Base-by-base conservation (phyloP, 2,113 vertebrate species). In the Empidonax alnorum region DNA sequence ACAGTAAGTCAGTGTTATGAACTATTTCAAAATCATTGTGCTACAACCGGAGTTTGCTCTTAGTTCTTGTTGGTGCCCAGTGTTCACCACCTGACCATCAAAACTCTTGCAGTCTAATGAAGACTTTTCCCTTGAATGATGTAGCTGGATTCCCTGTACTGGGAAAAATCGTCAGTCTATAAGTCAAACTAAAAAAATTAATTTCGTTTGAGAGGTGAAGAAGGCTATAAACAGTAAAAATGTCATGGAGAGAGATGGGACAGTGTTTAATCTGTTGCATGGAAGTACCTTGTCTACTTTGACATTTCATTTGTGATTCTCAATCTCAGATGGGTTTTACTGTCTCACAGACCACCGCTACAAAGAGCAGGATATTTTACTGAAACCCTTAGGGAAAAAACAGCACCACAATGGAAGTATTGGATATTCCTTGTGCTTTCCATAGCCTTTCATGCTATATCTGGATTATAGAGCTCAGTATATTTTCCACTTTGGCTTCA, bases 401-500 rank as follows among this genome's bases (percentile, higher is more conserved):
- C 18, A 41, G 85, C 81, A 55, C 11, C 4, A 25, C 18, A 33
- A 25, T 67, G 28, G 33, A 85, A 47, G 52, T 58, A 52, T 7
- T 77, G 25, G 24, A 24, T 50, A 52, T 18, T 41, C 16, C 44
- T 56, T 62, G 25, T 67, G 11, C 3, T 58, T 92, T 77, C 37
- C 67, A 7, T 42, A 63, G 30, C 8, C 7, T 67, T 67, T 62
- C 12, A 20, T 46, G 25, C 50, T 52, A 6, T 42, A 42, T 14
- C 10, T 56, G 20, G 47, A 23, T 22, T 81, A 61, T 21, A 85
- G 18, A 67, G 7, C 9, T 55, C 22, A 67, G 10, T 46, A n/a
- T 39, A 46, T 30, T 67, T 3, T 46, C 46, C 46, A 17, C 49
- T 47, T 82, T 0, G 0, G 30, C 23, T 68, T 53, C 0, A 1